phyloP scores from a whole-genome alignment of 2,797 vertebrate species.

The Gymnopithys bicolor region DNA sequence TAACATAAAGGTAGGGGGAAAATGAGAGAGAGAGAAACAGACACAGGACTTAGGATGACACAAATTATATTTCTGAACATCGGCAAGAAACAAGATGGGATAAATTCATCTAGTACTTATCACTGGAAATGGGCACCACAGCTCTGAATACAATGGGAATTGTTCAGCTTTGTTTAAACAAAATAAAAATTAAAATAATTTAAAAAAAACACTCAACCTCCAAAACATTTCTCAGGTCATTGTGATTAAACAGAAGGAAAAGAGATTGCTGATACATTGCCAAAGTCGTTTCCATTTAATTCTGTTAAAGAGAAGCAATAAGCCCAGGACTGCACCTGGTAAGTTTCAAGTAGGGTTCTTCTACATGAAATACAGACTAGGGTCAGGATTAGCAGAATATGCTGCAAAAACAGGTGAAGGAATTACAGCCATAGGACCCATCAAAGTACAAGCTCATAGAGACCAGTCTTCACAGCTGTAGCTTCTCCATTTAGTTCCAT shows the following conservation, averaged over 20 bases:
- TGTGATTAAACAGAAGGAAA: slow-evolving; percentile 44
- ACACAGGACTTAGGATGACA: slow-evolving; percentile 36
- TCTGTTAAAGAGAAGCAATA: slow-evolving; percentile 45
- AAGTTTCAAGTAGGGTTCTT: not conserved
- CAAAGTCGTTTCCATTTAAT: not conserved
- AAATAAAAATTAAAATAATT: slow-evolving; percentile 28
- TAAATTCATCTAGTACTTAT: slow-evolving; percentile 62
- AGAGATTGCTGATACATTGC: slow-evolving; percentile 24
- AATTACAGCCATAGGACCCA: not conserved
- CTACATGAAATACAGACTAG: not conserved
- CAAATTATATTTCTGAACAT: slow-evolving; percentile 73
- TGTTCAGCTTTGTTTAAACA: slow-evolving; percentile 46
- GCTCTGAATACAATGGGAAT: slow-evolving; percentile 64
- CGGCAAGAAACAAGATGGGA: slow-evolving; percentile 60
- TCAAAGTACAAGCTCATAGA: not conserved
- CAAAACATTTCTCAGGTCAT: slow-evolving; percentile 41
- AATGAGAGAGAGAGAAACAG: not conserved
- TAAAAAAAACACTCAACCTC: slow-evolving; percentile 9
- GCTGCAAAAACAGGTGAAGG: not conserved
- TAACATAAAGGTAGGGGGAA: not conserved
- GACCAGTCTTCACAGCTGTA: not conserved
- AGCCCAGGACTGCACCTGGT: slow-evolving; percentile 14
- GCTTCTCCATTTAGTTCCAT: not conserved
- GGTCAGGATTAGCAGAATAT: not conserved
- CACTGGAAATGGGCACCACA: slow-evolving; percentile 48